Percentiles rank a stretch among this genome's conserved stretches.
phyloP scores from a whole-genome alignment of 2,797 vertebrate genomes.

The Toxotes lorentzi region DNA sequence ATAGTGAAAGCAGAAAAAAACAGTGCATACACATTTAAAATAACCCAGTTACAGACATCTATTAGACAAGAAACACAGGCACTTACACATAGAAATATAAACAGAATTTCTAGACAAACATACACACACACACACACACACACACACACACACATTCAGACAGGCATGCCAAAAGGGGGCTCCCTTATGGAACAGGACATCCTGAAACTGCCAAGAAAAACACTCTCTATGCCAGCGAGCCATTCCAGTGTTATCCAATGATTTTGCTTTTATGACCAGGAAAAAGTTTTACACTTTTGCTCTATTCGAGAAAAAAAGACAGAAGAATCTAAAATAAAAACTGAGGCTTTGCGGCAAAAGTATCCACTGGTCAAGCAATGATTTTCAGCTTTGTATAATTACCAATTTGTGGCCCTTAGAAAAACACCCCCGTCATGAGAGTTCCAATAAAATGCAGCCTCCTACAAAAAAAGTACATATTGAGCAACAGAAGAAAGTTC shows the following conservation, averaged over 20 bases:
- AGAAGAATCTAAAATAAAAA: slow-evolving; percentile 62
- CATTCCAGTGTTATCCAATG: slow-evolving; percentile 78
- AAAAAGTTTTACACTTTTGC: slow-evolving; percentile 63
- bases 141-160: slow-evolving; percentile 56
- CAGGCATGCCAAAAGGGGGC: slow-evolving; percentile 74
- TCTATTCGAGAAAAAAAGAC: slow-evolving; percentile 48
- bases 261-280: slow-evolving; percentile 74
- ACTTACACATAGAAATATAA: slow-evolving; percentile 62
- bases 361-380: slow-evolving; percentile 63
- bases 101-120: slow-evolving; percentile 69
- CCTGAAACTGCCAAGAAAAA: slow-evolving; percentile 83
- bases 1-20: slow-evolving; percentile 50
- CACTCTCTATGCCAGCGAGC: slow-evolving; percentile 73
- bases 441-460: slow-evolving; percentile 67
- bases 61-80: slow-evolving; percentile 57
- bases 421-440: slow-evolving; percentile 51
- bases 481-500: slow-evolving; percentile 78
- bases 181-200: slow-evolving; percentile 85
- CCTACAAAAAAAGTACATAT: slow-evolving; percentile 51
- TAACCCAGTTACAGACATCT: slow-evolving; percentile 53
- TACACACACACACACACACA: slow-evolving; percentile 24
- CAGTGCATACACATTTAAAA: slow-evolving; percentile 52
- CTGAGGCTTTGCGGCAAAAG: slow-evolving; percentile 51
- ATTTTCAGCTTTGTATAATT: slow-evolving; percentile 74
- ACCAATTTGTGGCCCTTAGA: slow-evolving; percentile 57